Evolutionary conservation across 2,888 invertebrate species (phyloP), one percentile per base, ranked within the genome.

Genomic region (Lasius platythorax): DNA sequence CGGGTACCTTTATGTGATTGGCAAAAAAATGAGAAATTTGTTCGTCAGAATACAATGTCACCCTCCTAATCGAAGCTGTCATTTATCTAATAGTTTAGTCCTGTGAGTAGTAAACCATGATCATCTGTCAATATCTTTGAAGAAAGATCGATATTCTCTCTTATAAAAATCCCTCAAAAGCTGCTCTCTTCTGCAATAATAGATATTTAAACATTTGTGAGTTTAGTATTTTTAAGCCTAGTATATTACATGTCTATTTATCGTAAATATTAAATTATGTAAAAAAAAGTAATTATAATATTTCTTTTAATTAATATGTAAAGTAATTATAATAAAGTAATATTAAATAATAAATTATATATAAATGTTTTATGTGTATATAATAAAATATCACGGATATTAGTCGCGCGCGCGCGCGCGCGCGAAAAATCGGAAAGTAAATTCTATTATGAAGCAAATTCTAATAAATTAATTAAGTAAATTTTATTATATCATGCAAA

Each of bases 401-500:
- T 11, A 43, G 15, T 76, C n/a, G 85, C 23, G 23, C 23, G 23
- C 23, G 23, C 23, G 23, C 23, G 23, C 23, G 23, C 23, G 23
- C 23, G 23, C 73, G 78, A 85, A 90, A 89, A 73, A 28, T 63
- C 15, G 23, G 58, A 84, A 75, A 64, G 79, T 85, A 73, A 68
- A 53, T 86, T 84, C 64, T 84, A 84, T 91, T 89, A 87, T 82
- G 2, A 53, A n/a, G n/a, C n/a, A 53, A 53, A 53, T 53, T 53
- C n/a, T 53, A 50, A 50, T 50, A 53, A 53, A 53, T 53, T 8
- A n/a, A n/a, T 53, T n/a, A 81, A 85, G 46, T 83, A 75, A 83
- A 87, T 86, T 83, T 61, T 84, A 84, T 91, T 89, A 87, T 81
- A 63, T 72, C 78, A 85, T 85, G 79, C 73, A 87, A 88, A 86